Evolutionary conservation across 1,140 invertebrate genomes (phyloP), one percentile per base, ranked within the genome.

Genomic region (Himalopsyche phryganea): DNA sequence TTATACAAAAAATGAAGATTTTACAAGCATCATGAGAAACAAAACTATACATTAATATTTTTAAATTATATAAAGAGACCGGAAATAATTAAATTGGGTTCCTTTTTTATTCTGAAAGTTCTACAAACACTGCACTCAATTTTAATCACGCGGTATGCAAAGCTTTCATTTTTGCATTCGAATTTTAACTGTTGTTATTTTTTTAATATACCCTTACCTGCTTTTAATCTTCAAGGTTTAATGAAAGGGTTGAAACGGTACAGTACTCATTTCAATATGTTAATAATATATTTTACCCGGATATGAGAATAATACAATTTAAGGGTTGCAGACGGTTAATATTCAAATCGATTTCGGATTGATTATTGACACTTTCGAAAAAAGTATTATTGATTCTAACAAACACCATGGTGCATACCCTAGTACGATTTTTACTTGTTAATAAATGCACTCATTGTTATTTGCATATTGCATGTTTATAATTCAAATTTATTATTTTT

Each of bases 341-440:
- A 61, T 61, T 61, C 36, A 61, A 61, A 61, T 60, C 50, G 32
- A 60, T 61, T 61, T 46, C 60, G 41, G 41, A 61, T 61, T 57
- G 60, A 61, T 61, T 61, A 61, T 61, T 57, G 60, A 61, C 53
- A 61, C 49, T 38, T 50, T 40, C 10, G 38, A 23, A 40, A 36
- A 61, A 40, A 19, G 48, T 40, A 18, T 41, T 17, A 10, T 28
- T 48, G 19, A 10, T 7, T 46, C n/a, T 42, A n/a, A n/a, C n/a
- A 28, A 28, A 5, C 9, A 9, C 23, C 9, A 28, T 28, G 9
- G 23, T 28, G 9, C 23, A 13, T 17, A 45, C 18, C 14, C 14
- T 45, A 6, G 13, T 15, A 20, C 4, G n/a, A 5, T 45, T 45
- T 45, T 45, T 45, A 11, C 18, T 17, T 45, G 38, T 40, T n/a